A percentile compares a stretch with the other conserved stretches of the same genome.
phyloP scores from a whole-genome alignment of 2,113 vertebrate species.

The Ivindomyrus marchei region DNA sequence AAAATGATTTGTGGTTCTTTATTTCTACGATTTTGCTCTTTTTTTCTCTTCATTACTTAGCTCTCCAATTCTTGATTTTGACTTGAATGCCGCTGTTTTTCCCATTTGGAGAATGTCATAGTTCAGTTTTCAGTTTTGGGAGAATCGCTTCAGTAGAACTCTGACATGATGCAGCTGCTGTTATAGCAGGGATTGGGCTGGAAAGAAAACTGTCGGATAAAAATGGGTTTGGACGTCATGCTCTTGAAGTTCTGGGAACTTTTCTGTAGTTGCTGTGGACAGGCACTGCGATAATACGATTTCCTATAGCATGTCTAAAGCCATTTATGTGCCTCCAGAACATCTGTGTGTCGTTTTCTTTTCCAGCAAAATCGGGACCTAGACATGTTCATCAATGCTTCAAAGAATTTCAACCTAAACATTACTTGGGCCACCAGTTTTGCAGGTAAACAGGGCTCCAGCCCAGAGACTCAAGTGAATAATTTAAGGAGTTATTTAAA shows the following conservation, averaged over 20 bases:
- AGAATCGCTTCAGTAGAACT: not conserved
- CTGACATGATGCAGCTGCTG: not conserved
- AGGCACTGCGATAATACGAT: not conserved
- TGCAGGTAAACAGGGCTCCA: conserved; percentile 65
- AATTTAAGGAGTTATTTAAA: conserved; percentile 6
- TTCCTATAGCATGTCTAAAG: not conserved
- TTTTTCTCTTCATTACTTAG: not conserved
- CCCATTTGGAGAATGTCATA: not conserved
- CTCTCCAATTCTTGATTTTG: not conserved
- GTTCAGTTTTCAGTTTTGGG: not conserved
- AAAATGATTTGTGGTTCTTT: not conserved
- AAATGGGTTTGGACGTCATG: not conserved
- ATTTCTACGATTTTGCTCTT: not conserved
- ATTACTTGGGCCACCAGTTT: conserved; percentile 96
- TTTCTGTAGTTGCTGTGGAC: not conserved
- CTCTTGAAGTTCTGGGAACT: not conserved
- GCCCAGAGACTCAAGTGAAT: not conserved
- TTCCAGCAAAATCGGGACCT: conserved; percentile 89
- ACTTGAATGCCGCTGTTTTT: not conserved
- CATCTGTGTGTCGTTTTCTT: not conserved
- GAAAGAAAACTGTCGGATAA: not conserved
- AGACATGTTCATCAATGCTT: conserved; percentile 98
- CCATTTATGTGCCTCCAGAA: not conserved
- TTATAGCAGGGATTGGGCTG: not conserved
- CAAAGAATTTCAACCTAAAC: conserved; percentile 98